Evolutionary conservation across 2,888 invertebrate genomes (phyloP).

Genomic region (Drosophila phalerata): DNA sequence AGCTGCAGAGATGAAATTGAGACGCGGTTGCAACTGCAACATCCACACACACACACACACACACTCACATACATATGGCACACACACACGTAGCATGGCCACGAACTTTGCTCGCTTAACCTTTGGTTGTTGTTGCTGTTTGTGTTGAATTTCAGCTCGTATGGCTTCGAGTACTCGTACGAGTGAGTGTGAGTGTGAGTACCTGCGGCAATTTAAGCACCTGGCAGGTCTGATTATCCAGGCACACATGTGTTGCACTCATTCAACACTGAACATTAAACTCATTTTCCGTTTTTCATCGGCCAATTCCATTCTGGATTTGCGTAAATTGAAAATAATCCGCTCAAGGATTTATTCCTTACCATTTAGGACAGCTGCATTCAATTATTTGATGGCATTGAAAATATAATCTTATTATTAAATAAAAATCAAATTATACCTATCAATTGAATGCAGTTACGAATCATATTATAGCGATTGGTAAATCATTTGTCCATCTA

Average conservation of each 20-base stretch:
- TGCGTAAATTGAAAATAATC: constrained; percentile 74
- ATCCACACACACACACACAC: constrained; percentile 1
- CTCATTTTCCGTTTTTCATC: constrained; percentile 65
- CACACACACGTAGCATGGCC: constrained; percentile 79
- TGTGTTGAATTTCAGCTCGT: constrained; percentile 62
- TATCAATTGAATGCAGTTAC: background rate
- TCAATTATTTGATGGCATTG: constrained; percentile 30
- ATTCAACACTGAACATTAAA: constrained; percentile 14
- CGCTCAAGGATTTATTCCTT: constrained; percentile 48
- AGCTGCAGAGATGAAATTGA: constrained; percentile 72
- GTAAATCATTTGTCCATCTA: background rate
- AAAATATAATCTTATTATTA: constrained; percentile 15
- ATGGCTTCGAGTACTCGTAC: constrained; percentile 15
- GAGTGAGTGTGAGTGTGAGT: constrained; percentile 8
- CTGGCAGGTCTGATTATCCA: constrained; percentile 51
- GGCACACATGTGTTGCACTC: constrained; percentile 29
- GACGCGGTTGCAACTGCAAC: constrained; percentile 56
- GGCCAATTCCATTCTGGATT: constrained; percentile 59
- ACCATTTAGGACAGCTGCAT: constrained; percentile 53
- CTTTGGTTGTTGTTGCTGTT: constrained; percentile 50
- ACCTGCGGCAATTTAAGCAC: constrained; percentile 72
- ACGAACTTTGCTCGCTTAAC: constrained; percentile 83
- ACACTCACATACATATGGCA: background rate
- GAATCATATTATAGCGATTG: background rate
- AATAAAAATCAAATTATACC: background rate